Percentiles rank a stretch among this genome's conserved stretches.
Conservation (phyloP, 2,113 vertebrate genomes). For the Noturus placidus region DNA sequence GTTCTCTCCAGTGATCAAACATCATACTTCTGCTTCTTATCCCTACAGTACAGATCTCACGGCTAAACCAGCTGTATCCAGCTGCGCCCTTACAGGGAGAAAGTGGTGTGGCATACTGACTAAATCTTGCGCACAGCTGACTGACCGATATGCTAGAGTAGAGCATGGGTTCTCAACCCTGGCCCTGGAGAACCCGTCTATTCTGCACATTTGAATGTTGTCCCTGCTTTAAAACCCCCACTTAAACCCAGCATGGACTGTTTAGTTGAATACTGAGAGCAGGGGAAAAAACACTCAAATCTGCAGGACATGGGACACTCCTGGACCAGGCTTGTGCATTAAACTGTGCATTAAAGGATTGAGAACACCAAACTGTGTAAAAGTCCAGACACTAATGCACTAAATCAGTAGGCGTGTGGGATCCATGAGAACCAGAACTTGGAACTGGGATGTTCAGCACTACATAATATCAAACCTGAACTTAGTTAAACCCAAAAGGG, state of each 20-base stretch:
- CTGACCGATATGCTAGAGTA: too few species aligned
- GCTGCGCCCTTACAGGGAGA: background rate
- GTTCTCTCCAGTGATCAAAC: background rate
- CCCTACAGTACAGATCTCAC: background rate
- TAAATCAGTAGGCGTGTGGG: background rate
- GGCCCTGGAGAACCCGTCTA: background rate
- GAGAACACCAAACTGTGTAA: background rate
- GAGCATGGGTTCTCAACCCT: background rate
- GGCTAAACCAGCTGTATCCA: background rate
- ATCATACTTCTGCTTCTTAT: background rate
- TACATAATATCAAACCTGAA: background rate
- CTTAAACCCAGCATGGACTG: background rate
- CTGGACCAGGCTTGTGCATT: background rate
- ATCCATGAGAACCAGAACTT: background rate
- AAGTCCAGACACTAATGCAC: background rate
- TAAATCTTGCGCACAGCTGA: background rate
- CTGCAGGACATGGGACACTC: background rate
- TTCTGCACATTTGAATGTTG: background rate
- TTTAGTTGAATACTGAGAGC: background rate
- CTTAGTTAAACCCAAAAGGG: background rate
- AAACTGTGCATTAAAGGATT: background rate
- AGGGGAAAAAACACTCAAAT: background rate
- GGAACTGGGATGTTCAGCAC: background rate
- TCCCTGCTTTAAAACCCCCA: background rate
- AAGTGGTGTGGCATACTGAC: background rate